A percentile compares a stretch with the other conserved stretches of the same genome.
Evolutionary conservation across 1,140 invertebrate genomes (phyloP).

Genomic region (Ceratina japonica): DNA sequence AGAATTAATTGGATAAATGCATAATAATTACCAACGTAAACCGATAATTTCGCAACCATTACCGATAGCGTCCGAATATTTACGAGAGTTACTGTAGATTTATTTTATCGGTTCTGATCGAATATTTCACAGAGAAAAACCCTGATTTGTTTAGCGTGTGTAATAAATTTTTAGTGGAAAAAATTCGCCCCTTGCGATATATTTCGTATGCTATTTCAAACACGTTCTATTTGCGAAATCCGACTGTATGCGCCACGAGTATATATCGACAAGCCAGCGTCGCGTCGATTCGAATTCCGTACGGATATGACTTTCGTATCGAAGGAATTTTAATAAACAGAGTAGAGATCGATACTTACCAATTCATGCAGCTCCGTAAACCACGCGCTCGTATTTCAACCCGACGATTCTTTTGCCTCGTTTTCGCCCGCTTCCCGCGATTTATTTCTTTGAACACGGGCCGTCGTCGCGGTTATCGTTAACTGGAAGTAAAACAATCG

Average conservation of each 20-base stretch:
- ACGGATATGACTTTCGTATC: constrained; percentile 12
- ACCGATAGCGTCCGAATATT: no score
- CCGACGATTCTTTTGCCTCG: neutral
- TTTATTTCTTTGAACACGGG: neutral
- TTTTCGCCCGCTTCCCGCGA: neutral
- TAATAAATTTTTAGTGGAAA: neutral
- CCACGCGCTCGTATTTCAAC: neutral
- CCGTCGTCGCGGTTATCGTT: constrained; percentile 6
- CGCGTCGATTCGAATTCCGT: constrained; percentile 29
- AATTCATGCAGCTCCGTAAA: neutral
- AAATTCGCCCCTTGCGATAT: neutral
- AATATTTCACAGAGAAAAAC: no score
- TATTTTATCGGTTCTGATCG: no score
- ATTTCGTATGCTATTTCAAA: constrained; percentile 3
- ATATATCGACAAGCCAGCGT: constrained; percentile 6
- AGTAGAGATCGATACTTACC: constrained; percentile 8
- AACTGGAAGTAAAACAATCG: constrained; percentile 1
- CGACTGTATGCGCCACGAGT: neutral
- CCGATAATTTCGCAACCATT: no score
- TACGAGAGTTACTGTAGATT: no score
- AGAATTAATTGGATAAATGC: no score
- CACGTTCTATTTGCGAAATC: constrained; percentile 28
- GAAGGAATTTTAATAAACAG: constrained; percentile 55
- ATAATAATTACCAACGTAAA: no score
- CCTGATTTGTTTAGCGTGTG: neutral